Conservation (phyloP, 2,797 vertebrate genomes). For the Borostomias antarcticus region DNA sequence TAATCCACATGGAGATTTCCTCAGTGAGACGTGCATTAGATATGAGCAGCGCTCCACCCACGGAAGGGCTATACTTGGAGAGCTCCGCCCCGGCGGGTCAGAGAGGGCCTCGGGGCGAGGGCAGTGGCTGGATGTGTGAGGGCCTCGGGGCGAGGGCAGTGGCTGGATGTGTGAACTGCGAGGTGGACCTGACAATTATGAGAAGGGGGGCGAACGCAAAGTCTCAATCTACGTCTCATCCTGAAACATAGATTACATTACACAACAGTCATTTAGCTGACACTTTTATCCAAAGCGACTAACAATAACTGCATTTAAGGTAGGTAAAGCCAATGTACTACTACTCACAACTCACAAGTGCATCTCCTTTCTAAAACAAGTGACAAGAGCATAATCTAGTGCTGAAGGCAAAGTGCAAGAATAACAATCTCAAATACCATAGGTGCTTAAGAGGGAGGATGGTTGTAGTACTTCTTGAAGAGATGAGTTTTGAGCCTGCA, state of each 20-base stretch:
- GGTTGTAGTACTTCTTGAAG: too few species aligned
- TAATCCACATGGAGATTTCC: not conserved
- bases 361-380: too few species aligned
- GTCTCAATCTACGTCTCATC: constrained; percentile 18
- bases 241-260: constrained; percentile 2
- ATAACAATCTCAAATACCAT: too few species aligned
- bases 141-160: not conserved
- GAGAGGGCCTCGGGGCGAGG: not conserved
- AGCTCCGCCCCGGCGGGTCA: not conserved
- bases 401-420: too few species aligned
- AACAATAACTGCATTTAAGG: too few species aligned
- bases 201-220: not conserved
- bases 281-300: too few species aligned
- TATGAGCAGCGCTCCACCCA: constrained; percentile 25
- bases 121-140: not conserved
- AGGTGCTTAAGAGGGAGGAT: too few species aligned
- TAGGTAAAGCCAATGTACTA: too few species aligned
- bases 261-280: too few species aligned
- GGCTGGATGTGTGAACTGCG: not conserved
- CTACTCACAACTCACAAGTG: too few species aligned
- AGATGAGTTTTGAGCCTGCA: too few species aligned
- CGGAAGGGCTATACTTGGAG: constrained; percentile 15
- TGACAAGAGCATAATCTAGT: too few species aligned
- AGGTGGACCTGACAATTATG: not conserved
- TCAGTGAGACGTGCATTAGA: constrained; percentile 5